phyloP scores from a whole-genome alignment of 2,113 vertebrate species.

The Oreocharis arfaki region DNA sequence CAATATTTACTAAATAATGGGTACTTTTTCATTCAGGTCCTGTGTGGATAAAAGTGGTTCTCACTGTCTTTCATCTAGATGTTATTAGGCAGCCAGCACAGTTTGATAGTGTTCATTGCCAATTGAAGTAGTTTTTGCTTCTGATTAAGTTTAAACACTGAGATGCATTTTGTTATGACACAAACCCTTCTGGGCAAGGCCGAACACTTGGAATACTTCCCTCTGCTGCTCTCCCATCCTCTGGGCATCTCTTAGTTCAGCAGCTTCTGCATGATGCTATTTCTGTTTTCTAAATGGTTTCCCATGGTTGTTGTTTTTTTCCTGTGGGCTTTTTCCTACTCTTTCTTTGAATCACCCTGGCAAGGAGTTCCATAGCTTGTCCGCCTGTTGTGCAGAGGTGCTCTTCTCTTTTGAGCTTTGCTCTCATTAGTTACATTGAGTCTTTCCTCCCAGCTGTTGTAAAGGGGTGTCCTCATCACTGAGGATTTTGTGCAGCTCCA shows the following conservation, averaged over 20 bases:
- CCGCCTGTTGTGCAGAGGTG: neutral
- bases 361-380: neutral
- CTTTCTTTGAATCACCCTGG: neutral
- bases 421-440: fast-evolving
- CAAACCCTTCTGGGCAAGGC: neutral
- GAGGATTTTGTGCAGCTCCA: neutral
- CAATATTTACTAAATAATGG: neutral
- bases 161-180: neutral
- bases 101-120: neutral
- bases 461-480: neutral
- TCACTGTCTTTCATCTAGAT: neutral
- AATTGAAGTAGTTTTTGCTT: neutral
- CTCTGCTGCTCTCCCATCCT: neutral
- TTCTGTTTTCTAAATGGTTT: neutral
- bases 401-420: neutral
- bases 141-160: neutral
- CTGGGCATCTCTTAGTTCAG: neutral
- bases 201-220: neutral
- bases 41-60: neutral
- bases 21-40: neutral
- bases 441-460: neutral
- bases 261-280: neutral
- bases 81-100: neutral
- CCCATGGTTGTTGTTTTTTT: no score
- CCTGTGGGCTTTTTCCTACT: neutral